A percentile compares a stretch with the other conserved stretches of the same genome.
Conservation (phyloP, 2,888 invertebrate genomes). For the Sminthurides aquaticus region DNA sequence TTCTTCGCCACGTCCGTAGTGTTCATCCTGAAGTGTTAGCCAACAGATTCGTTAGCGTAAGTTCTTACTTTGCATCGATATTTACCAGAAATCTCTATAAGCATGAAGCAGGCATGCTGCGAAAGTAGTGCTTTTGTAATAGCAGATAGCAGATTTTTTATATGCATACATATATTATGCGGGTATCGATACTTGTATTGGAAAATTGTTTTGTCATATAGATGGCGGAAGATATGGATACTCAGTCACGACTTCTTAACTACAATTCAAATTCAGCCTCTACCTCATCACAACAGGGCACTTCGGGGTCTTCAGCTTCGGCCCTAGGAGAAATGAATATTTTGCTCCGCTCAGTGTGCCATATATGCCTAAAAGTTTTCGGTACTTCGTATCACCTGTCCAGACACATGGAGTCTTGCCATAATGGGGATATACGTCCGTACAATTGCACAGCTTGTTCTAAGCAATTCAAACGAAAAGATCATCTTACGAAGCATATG, state of each 20-base stretch:
- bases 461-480: constrained; percentile 37
- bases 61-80: neutral
- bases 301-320: constrained; percentile 11
- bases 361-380: constrained; percentile 40
- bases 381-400: constrained; percentile 37
- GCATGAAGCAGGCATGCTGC: neutral
- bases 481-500: constrained; percentile 39
- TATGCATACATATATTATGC: no score
- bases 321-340: constrained; percentile 37
- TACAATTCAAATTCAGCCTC: constrained; percentile 18
- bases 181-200: neutral
- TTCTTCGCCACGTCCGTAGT: constrained; percentile 33
- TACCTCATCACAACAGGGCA: neutral
- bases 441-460: constrained; percentile 33
- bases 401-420: constrained; percentile 38
- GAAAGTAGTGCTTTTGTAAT: neutral
- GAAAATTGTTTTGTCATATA: constrained; percentile 1
- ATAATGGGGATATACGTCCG: constrained; percentile 37
- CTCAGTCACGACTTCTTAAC: constrained; percentile 23
- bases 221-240: constrained; percentile 27
- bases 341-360: constrained; percentile 36
- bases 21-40: constrained; percentile 40
- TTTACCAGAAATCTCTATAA: neutral
- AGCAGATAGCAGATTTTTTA: constrained; percentile 4
- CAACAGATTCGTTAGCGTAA: constrained; percentile 30